Evolutionary conservation across 1,140 invertebrate species (phyloP).

Genomic region (Cydia splendana): DNA sequence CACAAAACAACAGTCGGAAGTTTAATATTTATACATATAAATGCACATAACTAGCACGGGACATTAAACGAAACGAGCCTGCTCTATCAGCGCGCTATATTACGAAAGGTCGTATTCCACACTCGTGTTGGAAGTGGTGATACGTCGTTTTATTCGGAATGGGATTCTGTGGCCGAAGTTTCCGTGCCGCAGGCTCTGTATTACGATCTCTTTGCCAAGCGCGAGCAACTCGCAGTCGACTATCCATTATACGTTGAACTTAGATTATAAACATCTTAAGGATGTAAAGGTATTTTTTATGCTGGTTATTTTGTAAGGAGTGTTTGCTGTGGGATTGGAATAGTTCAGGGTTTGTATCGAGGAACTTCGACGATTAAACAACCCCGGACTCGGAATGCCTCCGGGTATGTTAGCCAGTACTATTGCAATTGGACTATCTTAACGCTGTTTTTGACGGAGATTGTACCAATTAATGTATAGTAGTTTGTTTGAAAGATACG

Average conservation of each 20-base stretch:
- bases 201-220: not conserved
- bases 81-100: not conserved
- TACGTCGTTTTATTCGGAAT: not conserved
- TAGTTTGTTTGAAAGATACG: not conserved
- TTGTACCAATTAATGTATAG: conserved; percentile 2
- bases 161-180: conserved; percentile 18
- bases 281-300: not conserved
- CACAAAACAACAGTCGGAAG: conserved; percentile 6
- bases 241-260: not conserved
- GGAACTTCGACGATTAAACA: conserved; percentile 66
- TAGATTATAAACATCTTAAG: not conserved
- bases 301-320: not conserved
- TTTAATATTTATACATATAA: conserved; percentile 22
- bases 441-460: not conserved
- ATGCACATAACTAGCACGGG: conserved; percentile 8
- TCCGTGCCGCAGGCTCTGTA: not conserved
- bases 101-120: not conserved
- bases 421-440: conserved; percentile 12
- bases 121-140: conserved; percentile 1
- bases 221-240: not conserved
- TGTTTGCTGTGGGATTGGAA: not conserved
- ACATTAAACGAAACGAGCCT: conserved; percentile 10
- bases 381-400: conserved; percentile 43
- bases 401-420: not conserved
- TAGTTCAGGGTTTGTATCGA: conserved; percentile 50